These are phyloP conservation scores for Panurus biarmicus DNA, from an alignment of 2,113 vertebrate species.

Conservation along the genomic window DNA sequence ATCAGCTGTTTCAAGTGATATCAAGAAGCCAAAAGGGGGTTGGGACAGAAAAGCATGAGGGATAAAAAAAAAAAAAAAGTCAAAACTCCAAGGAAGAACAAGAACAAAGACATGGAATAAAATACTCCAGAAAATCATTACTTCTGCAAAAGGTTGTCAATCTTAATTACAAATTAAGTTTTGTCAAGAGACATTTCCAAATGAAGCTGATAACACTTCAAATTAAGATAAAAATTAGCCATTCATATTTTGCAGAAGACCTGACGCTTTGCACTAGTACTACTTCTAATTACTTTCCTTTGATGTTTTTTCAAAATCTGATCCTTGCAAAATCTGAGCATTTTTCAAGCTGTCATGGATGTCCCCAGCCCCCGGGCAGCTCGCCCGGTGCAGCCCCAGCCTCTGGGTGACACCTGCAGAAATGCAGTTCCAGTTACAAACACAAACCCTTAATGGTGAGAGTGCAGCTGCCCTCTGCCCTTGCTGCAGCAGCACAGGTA, in stretches of 20 bases:
- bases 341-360: neutral
- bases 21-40: neutral
- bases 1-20: neutral
- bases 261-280: neutral
- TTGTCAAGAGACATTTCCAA: neutral
- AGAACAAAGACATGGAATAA: neutral
- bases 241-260: neutral
- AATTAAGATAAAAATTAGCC: neutral
- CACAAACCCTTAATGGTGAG: neutral
- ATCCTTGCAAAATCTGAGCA: neutral
- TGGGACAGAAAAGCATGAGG: neutral
- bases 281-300: neutral
- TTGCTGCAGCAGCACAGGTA: neutral
- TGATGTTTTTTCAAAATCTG: neutral
- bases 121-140: neutral
- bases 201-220: neutral
- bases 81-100: neutral
- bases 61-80: neutral
- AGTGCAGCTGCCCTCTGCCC: neutral
- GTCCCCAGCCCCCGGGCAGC: neutral
- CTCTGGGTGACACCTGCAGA: neutral
- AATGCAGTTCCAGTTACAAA: neutral
- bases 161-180: neutral
- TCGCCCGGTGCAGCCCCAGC: neutral
- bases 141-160: neutral